A percentile compares a stretch with the other conserved stretches of the same genome.
Evolutionary conservation across 2,888 invertebrate species (phyloP).

Genomic region (Aspidiotus destructor): DNA sequence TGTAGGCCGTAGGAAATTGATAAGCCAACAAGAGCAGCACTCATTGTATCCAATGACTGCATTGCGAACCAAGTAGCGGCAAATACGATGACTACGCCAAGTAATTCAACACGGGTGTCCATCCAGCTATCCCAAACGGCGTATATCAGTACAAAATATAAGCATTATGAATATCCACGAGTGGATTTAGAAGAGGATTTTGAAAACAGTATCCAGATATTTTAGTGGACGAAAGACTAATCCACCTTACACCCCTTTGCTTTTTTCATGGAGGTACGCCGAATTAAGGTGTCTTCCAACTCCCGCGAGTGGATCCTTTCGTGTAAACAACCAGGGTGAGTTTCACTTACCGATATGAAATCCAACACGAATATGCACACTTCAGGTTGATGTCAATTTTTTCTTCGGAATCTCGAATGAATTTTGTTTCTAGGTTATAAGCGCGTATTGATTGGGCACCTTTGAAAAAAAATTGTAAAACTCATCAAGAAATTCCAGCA

Average conservation of each 20-base stretch:
- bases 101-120: conserved; percentile 87
- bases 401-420: conserved; percentile 75
- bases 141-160: too few species aligned
- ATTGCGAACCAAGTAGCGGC: conserved; percentile 91
- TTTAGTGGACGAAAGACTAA: too few species aligned
- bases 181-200: too few species aligned
- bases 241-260: neutral
- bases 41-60: conserved; percentile 57
- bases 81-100: conserved; percentile 90
- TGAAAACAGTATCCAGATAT: too few species aligned
- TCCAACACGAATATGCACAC: conserved; percentile 84
- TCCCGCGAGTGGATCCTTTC: too few species aligned
- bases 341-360: conserved; percentile 62
- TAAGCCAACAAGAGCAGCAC: conserved; percentile 73
- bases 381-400: conserved; percentile 88
- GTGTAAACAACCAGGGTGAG: too few species aligned
- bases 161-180: too few species aligned
- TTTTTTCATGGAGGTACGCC: neutral
- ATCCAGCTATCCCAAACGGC: conserved; percentile 60
- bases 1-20: conserved; percentile 80
- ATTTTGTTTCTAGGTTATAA: conserved; percentile 67
- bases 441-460: conserved; percentile 74
- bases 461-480: conserved; percentile 35
- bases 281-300: too few species aligned
- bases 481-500: too few species aligned